Conservation (phyloP, 2,797 vertebrate genomes). For the Tolypeutes matacus region DNA sequence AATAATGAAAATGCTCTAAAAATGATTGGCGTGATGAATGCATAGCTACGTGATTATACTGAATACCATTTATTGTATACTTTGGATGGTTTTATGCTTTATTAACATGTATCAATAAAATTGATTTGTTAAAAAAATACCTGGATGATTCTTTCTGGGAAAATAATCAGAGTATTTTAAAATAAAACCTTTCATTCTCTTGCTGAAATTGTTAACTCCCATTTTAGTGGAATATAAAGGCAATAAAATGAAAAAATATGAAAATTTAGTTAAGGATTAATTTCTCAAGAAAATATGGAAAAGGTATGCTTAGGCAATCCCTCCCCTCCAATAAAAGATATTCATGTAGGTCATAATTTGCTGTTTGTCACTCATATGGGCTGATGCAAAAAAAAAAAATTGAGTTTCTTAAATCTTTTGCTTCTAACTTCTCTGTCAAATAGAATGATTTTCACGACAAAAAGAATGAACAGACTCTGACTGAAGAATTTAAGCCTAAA, state of each 20-base stretch:
- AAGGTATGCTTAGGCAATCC: not conserved
- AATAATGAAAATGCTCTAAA: too few species aligned
- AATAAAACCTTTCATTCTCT: not conserved
- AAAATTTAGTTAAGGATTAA: not conserved
- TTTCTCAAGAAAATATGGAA: conserved; percentile 47
- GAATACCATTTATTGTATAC: too few species aligned
- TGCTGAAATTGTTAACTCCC: not conserved
- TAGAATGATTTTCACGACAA: not conserved
- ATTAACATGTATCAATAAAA: too few species aligned
- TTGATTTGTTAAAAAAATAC: not conserved
- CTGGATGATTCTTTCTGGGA: not conserved
- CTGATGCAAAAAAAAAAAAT: not conserved
- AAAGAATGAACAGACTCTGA: conserved; percentile 14
- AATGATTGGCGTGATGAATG: too few species aligned
- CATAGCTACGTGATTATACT: too few species aligned
- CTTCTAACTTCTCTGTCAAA: conserved; percentile 45
- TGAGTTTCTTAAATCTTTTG: conserved; percentile 4
- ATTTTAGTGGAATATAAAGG: not conserved
- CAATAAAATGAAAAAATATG: not conserved
- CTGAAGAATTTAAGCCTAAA: conserved; percentile 17
- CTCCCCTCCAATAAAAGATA: not conserved
- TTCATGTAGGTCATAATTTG: not conserved
- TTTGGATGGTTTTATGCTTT: too few species aligned
- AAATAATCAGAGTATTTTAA: not conserved
- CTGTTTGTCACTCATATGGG: not conserved